Conservation (phyloP, 1,140 invertebrate genomes). For the Alviniconcha marisindica region DNA sequence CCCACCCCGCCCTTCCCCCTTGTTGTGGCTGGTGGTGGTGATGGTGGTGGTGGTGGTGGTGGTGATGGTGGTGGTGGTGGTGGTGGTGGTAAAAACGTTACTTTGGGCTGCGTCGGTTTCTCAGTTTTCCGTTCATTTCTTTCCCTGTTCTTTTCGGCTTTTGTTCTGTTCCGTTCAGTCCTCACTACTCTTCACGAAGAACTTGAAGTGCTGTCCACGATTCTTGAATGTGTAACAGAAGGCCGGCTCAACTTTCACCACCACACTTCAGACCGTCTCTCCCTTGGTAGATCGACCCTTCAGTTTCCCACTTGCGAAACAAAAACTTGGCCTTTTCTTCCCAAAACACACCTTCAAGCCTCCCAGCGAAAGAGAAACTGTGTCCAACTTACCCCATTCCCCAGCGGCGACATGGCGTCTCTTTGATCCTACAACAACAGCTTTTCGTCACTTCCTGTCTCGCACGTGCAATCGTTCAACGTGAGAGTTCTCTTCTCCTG, state of each 20-base stretch:
- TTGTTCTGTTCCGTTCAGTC: not conserved
- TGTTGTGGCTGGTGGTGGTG: no score
- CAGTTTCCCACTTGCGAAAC: not conserved
- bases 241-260: no score
- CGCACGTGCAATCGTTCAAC: not conserved
- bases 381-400: not conserved
- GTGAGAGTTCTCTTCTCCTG: constrained; percentile 6
- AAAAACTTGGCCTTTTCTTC: not conserved
- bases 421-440: constrained; percentile 14
- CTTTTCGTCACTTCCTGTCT: constrained; percentile 16
- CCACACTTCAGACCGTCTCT: no score
- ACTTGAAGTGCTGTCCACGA: no score
- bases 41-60: no score
- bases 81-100: no score
- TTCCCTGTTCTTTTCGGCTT: not conserved
- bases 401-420: not conserved
- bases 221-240: no score
- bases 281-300: no score
- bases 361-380: not conserved
- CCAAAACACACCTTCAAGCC: not conserved
- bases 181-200: no score
- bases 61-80: no score
- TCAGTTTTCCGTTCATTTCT: not conserved
- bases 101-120: no score
- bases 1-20: not conserved